Evolutionary conservation across 2,113 vertebrate genomes (phyloP), one percentile per base, ranked within the genome.

Genomic region (Hippocampus barbouri): DNA sequence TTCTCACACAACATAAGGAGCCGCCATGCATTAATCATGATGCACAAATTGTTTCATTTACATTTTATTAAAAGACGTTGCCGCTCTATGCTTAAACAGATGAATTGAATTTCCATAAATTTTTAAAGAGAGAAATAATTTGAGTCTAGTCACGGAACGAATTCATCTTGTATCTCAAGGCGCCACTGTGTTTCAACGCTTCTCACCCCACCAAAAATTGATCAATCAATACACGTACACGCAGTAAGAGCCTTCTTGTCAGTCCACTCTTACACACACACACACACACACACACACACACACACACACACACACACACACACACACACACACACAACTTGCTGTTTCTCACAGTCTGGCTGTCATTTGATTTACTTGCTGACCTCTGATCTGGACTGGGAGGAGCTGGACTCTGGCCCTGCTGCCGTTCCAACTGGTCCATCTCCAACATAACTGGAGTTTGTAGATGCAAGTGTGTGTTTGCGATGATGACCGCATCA

Each of bases 341-440:
- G 1, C 40, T 85, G 77, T 86, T 90, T 89, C 87, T 90, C 90
- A 91, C 88, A 85, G 83, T 86, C 79, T 81, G 47, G 70, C 81
- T 71, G 75, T 87, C 88, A 83, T 89, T 88, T 87, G 82, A 88
- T 82, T 87, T 88, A 79, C 75, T 83, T 40, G 0, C 2, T 80
- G 85, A 72, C 82, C 86, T 90, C 56, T 87, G 83, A 87, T 82
- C 85, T 80, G 6, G 59, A 65, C 73, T 68, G 79, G 69, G 72
- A 71, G 75, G 71, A 83, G 85, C 66, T 88, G 85, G 83, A 87
- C 85, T 85, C 54, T 82, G 73, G 85, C 77, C 81, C 47, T 72
- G 59, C 11, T 75, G 68, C 68, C 69, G 71, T 64, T 83, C 70
- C 78, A 78, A 87, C 76, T 79, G 74, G 82, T 81, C 74, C 20